Conservation (phyloP, 2,797 vertebrate species). For the Huso huso region DNA sequence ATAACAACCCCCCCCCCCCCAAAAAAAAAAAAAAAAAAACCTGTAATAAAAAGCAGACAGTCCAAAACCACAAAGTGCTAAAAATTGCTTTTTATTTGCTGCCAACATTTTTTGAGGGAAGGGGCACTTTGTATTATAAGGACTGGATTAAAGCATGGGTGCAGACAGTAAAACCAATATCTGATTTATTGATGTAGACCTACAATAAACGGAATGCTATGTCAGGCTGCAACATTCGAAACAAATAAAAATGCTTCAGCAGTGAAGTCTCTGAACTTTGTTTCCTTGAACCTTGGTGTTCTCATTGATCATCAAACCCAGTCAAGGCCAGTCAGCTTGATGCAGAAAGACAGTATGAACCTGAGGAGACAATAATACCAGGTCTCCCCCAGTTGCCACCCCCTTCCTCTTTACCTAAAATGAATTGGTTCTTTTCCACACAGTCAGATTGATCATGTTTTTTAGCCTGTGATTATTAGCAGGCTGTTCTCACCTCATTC, state of each 20-base stretch:
- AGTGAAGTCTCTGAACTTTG: slow-evolving; percentile 23
- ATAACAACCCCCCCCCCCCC: too few relatives aligned
- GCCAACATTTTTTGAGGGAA: slow-evolving; percentile 39
- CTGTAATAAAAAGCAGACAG: slow-evolving; percentile 63
- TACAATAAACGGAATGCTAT: slow-evolving; percentile 30
- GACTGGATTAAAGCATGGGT: slow-evolving; percentile 46
- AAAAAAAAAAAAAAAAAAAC: slow-evolving; percentile 27
- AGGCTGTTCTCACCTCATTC: too few relatives aligned
- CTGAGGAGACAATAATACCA: too few relatives aligned
- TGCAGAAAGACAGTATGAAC: too few relatives aligned
- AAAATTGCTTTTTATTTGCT: slow-evolving; percentile 44
- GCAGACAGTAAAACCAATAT: slow-evolving; percentile 41
- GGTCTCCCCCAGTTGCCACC: too few relatives aligned
- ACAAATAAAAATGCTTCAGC: slow-evolving; percentile 19
- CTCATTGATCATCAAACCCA: too few relatives aligned
- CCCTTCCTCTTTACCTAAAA: too few relatives aligned
- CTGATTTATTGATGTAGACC: slow-evolving; percentile 38
- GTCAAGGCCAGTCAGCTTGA: too few relatives aligned
- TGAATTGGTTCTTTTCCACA: too few relatives aligned
- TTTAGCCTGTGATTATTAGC: too few relatives aligned
- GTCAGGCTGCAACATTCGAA: slow-evolving; percentile 34
- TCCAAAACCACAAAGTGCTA: slow-evolving; percentile 42
- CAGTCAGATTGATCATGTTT: too few relatives aligned
- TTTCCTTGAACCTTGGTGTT: too few relatives aligned
- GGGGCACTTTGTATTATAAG: slow-evolving; percentile 47